Percentiles rank a stretch among this genome's conserved stretches.
Conservation (phyloP, 2,888 invertebrate species). For the Pristionchus exspectatus region DNA sequence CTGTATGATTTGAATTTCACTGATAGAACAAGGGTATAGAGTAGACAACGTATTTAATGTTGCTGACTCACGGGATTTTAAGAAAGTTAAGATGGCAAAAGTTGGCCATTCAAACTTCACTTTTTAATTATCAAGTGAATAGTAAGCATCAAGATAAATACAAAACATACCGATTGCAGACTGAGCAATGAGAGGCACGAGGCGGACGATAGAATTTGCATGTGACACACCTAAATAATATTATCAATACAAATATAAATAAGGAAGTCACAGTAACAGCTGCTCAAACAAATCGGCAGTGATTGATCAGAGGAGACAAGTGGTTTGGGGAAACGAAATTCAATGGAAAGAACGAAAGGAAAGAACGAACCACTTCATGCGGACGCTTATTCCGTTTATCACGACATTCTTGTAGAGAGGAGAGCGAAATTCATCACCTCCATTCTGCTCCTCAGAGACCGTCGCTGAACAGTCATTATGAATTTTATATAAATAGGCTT, state of each 20-base stretch:
- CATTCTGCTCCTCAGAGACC: slow-evolving; percentile 93
- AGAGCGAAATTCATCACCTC: slow-evolving; percentile 93
- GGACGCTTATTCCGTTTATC: slow-evolving; percentile 97
- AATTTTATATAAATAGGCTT: not conserved
- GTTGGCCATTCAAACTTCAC: not conserved
- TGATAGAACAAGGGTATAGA: not conserved
- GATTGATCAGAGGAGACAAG: slow-evolving; percentile 17
- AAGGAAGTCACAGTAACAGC: not conserved
- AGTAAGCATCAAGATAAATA: not conserved
- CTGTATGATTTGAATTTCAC: slow-evolving; percentile 59
- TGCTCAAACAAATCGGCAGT: not conserved
- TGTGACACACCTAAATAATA: slow-evolving; percentile 85
- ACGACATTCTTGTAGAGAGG: slow-evolving; percentile 89
- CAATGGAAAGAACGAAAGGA: not conserved
- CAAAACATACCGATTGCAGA: slow-evolving; percentile 89
- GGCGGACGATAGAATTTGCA: slow-evolving; percentile 99
- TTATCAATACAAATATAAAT: not conserved
- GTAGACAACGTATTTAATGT: not conserved
- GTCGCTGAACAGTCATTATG: slow-evolving; percentile 84
- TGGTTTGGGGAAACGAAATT: not conserved
- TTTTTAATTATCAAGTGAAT: not conserved
- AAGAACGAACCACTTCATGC: slow-evolving; percentile 92
- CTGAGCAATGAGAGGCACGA: slow-evolving; percentile 98
- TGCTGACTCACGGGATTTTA: too few species aligned
- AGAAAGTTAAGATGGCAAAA: not conserved